A percentile compares a stretch with the other conserved stretches of the same genome.
phyloP scores from a whole-genome alignment of 1,140 invertebrate genomes.

The Orius insidiosus region DNA sequence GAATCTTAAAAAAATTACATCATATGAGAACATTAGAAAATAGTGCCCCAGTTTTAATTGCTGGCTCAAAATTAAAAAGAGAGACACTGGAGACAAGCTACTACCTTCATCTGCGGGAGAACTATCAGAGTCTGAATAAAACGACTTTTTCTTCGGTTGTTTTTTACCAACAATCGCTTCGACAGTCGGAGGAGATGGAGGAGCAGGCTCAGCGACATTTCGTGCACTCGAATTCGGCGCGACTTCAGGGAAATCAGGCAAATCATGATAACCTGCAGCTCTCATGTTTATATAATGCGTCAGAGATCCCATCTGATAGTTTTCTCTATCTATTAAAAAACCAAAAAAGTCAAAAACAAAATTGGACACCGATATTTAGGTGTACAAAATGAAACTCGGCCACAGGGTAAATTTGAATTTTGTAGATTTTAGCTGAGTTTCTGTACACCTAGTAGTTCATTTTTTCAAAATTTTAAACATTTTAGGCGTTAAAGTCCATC shows the following conservation, averaged over 20 bases:
- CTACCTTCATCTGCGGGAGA: conserved; percentile 16
- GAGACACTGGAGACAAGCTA: no score
- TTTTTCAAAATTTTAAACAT: no score
- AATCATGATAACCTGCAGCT: conserved; percentile 70
- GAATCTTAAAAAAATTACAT: conserved; percentile 2
- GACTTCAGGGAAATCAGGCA: conserved; percentile 67
- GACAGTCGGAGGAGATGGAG: conserved; percentile 12
- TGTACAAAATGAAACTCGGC: no score
- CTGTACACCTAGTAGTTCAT: no score
- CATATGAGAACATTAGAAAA: background rate
- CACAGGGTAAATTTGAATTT: no score
- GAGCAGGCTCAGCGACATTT: conserved; percentile 43
- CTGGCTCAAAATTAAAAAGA: background rate
- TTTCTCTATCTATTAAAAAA: conserved; percentile 44
- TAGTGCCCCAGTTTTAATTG: background rate
- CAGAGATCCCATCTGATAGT: conserved; percentile 84
- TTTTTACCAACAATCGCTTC: conserved; percentile 19
- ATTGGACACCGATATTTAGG: no score
- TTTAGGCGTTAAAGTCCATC: no score
- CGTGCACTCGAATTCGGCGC: conserved; percentile 61
- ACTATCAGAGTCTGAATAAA: conserved; percentile 28
- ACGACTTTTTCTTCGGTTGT: conserved; percentile 30
- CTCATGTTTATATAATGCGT: conserved; percentile 84
- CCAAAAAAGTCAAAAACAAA: no score
- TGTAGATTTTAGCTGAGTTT: no score